These are phyloP conservation scores for Mnemiopsis leidyi DNA, from an alignment of 37 sponge, comb jelly and placozoan genomes.

Conservation along the genomic window DNA sequence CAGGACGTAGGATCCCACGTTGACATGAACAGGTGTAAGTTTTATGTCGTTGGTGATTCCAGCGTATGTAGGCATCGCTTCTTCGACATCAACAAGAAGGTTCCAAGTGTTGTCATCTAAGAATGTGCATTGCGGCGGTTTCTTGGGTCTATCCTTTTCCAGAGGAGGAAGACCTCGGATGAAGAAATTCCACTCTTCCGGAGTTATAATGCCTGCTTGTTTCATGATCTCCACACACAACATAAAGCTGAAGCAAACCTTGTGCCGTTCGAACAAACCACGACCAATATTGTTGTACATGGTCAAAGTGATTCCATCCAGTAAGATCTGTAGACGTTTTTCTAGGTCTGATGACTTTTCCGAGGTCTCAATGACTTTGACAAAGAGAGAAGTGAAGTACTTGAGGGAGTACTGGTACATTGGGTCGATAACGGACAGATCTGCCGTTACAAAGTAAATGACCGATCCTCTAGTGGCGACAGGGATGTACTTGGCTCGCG, in stretches of 20 bases:
- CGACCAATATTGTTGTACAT: conserved; percentile 94
- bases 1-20: conserved; percentile 73
- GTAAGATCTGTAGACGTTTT: conserved; percentile 78
- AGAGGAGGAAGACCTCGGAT: conserved; percentile 87
- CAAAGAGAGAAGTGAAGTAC: conserved; percentile 89
- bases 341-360: conserved; percentile 79
- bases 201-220: conserved; percentile 74
- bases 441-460: conserved; percentile 96
- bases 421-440: conserved; percentile 92
- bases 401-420: conserved; percentile 99
- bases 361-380: conserved; percentile 89
- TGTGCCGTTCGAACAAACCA: conserved; percentile 96
- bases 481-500: conserved; percentile 89
- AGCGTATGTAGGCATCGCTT: conserved; percentile 74
- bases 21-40: conserved; percentile 77
- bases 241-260: conserved; percentile 97
- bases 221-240: conserved; percentile 93
- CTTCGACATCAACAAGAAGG: conserved; percentile 78
- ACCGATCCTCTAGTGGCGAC: conserved; percentile 96
- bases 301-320: conserved; percentile 74
- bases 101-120: conserved; percentile 85
- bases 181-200: conserved; percentile 97
- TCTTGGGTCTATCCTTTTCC: conserved; percentile 89
- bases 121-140: conserved; percentile 75
- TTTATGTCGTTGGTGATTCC: conserved; percentile 70